phyloP scores from a whole-genome alignment of 2,797 vertebrate species.

The Fundulus diaphanus region DNA sequence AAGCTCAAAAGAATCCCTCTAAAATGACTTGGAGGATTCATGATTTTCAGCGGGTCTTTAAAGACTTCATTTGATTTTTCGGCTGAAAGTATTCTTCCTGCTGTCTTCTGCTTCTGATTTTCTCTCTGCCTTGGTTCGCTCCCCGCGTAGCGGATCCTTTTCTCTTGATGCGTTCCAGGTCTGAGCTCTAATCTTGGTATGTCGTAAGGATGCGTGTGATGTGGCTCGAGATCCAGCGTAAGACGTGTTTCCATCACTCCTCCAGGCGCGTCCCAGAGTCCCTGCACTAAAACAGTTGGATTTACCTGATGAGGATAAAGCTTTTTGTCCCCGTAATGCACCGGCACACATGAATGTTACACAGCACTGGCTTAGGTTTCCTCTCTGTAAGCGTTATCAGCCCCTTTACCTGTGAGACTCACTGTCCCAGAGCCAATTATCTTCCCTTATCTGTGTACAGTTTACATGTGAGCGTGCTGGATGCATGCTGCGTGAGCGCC shows the following conservation, averaged over 20 bases:
- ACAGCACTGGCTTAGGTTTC: constrained; percentile 47
- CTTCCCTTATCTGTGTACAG: constrained; percentile 58
- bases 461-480: constrained; percentile 44
- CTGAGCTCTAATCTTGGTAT: constrained; percentile 37
- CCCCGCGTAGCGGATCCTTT: constrained; percentile 28
- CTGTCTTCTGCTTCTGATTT: constrained; percentile 8
- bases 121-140: constrained; percentile 29
- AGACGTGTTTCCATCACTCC: constrained; percentile 6
- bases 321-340: constrained; percentile 18
- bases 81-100: constrained; percentile 34
- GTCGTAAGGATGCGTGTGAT: constrained; percentile 61
- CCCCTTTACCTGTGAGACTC: constrained; percentile 68
- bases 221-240: constrained; percentile 38
- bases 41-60: constrained; percentile 26
- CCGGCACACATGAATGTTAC: constrained; percentile 33
- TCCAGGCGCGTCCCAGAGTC: not conserved
- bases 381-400: constrained; percentile 61
- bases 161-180: constrained; percentile 46
- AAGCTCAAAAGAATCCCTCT: constrained; percentile 44
- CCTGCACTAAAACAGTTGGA: constrained; percentile 4
- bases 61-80: constrained; percentile 30
- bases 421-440: constrained; percentile 69
- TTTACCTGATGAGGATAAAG: not conserved
- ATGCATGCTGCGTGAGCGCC: constrained; percentile 16
- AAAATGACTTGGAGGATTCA: constrained; percentile 39